Percentiles rank a stretch among this genome's conserved stretches.
Evolutionary conservation across 2,888 invertebrate genomes (phyloP).

Genomic region (Mythimna lalbum): DNA sequence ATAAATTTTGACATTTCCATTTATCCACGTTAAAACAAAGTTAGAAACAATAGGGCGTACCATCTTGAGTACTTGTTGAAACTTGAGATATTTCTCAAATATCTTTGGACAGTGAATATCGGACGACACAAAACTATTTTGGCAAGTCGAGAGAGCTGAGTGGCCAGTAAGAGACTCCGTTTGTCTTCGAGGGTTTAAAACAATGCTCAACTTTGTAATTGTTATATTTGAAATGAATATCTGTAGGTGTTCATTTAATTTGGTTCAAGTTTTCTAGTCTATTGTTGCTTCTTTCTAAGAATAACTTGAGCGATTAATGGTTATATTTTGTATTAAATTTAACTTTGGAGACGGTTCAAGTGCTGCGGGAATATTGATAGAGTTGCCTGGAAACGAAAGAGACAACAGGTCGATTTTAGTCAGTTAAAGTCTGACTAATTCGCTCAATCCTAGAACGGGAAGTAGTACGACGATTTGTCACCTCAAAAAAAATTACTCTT

Average conservation of each 20-base stretch:
- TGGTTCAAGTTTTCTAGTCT: not conserved
- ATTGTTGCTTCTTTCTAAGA: not conserved
- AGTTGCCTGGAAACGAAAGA: no score
- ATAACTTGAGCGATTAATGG: not conserved
- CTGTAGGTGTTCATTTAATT: not conserved
- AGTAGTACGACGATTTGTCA: no score
- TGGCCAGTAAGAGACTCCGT: not conserved
- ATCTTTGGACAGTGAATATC: conserved; percentile 5
- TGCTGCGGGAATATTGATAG: not conserved
- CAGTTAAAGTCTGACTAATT: no score
- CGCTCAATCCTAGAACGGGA: no score
- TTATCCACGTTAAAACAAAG: conserved; percentile 6
- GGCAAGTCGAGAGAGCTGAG: not conserved
- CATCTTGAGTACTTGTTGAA: conserved; percentile 12
- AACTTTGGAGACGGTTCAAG: not conserved
- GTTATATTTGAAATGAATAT: conserved; percentile 8
- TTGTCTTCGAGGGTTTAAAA: conserved; percentile 11
- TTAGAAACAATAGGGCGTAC: conserved; percentile 4
- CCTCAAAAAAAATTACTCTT: no score
- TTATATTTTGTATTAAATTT: not conserved
- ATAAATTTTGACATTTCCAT: not conserved
- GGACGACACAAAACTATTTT: conserved; percentile 28
- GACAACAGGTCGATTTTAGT: no score
- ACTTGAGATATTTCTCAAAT: conserved; percentile 13
- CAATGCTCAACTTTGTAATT: conserved; percentile 12